phyloP scores from a whole-genome alignment of 2,797 vertebrate genomes.

The Sebastes glaucus region DNA sequence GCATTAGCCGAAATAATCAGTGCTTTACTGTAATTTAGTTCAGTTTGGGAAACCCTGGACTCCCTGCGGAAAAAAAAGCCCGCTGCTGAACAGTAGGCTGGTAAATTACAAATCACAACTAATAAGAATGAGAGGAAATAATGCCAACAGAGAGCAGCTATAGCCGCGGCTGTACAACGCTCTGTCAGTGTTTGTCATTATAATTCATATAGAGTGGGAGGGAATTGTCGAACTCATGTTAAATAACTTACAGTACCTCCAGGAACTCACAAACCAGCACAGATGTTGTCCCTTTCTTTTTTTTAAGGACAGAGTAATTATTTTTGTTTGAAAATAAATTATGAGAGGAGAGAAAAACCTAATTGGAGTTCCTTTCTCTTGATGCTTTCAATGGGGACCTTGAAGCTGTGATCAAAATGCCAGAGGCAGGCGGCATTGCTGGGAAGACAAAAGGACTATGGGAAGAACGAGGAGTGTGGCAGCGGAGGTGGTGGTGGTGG shows the following conservation, averaged over 20 bases:
- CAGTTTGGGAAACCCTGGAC: background rate
- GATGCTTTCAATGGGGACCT: slow-evolving; percentile 28
- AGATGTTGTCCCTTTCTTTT: slow-evolving; percentile 2
- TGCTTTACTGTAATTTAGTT: slow-evolving; percentile 15
- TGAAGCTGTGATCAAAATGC: slow-evolving; percentile 49
- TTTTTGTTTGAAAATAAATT: slow-evolving; percentile 50
- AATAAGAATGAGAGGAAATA: slow-evolving; percentile 5
- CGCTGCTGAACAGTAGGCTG: background rate
- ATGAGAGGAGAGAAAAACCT: slow-evolving; percentile 8
- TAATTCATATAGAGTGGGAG: background rate
- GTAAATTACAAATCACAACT: slow-evolving; percentile 28
- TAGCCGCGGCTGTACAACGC: background rate
- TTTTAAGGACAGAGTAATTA: background rate
- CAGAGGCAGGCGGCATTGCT: slow-evolving; percentile 22
- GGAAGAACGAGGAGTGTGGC: background rate
- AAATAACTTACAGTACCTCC: background rate
- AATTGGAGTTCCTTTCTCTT: slow-evolving; percentile 46
- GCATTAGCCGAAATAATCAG: background rate
- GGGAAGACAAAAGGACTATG: slow-evolving; percentile 35
- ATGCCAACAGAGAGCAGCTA: background rate
- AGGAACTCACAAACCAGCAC: background rate
- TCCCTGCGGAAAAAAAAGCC: background rate
- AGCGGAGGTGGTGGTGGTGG: background rate
- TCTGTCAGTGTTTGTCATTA: slow-evolving; percentile 1
- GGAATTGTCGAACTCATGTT: background rate